Evolutionary conservation across 2,888 invertebrate genomes (phyloP).

Genomic region (Cetonia aurata): DNA sequence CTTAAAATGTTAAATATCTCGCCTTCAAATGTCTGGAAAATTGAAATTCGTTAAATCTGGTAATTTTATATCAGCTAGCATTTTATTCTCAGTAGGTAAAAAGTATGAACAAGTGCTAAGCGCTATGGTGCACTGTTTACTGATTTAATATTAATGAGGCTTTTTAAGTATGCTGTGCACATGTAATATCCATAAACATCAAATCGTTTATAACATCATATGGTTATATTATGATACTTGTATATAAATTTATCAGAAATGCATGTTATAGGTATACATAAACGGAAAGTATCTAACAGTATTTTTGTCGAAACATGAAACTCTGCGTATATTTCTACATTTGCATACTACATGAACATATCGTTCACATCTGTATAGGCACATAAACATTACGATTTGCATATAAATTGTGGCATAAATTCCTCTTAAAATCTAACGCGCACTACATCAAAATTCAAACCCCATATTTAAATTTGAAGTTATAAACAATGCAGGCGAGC

Average conservation of each 20-base stretch:
- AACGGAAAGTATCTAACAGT: slow-evolving; percentile 16
- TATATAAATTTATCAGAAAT: slow-evolving; percentile 19
- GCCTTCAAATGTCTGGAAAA: too few relatives aligned
- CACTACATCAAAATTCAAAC: slow-evolving; percentile 44
- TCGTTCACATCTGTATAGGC: slow-evolving; percentile 22
- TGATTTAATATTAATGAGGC: too few relatives aligned
- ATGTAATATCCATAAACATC: too few relatives aligned
- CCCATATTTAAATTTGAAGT: slow-evolving; percentile 41
- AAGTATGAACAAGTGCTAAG: too few relatives aligned
- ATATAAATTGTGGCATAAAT: slow-evolving; percentile 44
- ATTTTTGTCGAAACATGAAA: slow-evolving; percentile 21
- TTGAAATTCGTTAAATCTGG: too few relatives aligned
- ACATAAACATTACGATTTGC: slow-evolving; percentile 36
- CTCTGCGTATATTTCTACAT: slow-evolving; percentile 16
- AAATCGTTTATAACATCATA: too few relatives aligned
- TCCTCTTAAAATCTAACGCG: slow-evolving; percentile 35
- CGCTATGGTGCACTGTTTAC: too few relatives aligned
- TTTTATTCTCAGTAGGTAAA: too few relatives aligned
- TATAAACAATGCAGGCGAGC: slow-evolving; percentile 37
- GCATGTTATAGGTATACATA: neutral
- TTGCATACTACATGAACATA: slow-evolving; percentile 25
- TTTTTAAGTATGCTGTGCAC: too few relatives aligned
- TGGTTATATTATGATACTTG: too few relatives aligned
- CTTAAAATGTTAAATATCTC: too few relatives aligned
- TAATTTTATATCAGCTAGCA: too few relatives aligned